A percentile compares a stretch with the other conserved stretches of the same genome.
Conservation (phyloP, 2,113 vertebrate species). For the Thermophis baileyi region DNA sequence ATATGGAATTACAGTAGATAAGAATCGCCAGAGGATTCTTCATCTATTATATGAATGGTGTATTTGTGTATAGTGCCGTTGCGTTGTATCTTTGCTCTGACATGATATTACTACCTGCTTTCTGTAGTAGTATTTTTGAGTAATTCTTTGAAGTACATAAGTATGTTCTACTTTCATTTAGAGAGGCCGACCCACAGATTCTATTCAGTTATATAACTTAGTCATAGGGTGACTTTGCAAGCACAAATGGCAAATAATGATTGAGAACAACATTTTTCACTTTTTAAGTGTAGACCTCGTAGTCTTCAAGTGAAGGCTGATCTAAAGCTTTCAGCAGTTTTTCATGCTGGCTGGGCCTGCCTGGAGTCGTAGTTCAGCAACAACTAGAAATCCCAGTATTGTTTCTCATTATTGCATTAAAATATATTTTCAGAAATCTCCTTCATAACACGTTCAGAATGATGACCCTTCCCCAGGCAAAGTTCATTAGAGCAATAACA, state of each 20-base stretch:
- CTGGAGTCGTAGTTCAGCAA: not conserved
- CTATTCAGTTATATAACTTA: not conserved
- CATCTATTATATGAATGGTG: not conserved
- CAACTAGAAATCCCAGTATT: not conserved
- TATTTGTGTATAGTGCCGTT: not conserved
- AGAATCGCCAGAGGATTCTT: not conserved
- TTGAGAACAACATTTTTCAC: not conserved
- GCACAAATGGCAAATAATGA: not conserved
- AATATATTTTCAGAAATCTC: not conserved
- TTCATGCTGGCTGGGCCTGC: not conserved
- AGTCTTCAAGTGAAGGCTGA: not conserved
- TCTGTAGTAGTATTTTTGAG: not conserved
- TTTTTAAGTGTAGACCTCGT: not conserved
- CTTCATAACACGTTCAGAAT: not conserved
- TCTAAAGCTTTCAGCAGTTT: not conserved
- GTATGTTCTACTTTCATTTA: not conserved
- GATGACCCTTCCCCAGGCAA: not conserved
- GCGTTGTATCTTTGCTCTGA: not conserved
- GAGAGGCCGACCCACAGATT: too few species aligned
- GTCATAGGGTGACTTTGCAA: not conserved
- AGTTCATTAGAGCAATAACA: not conserved
- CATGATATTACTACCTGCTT: not conserved
- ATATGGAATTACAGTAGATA: not conserved
- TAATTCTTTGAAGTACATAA: not conserved
- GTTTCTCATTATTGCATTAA: not conserved